These are phyloP conservation scores for Geophilus truncorum DNA, from an alignment of 2,888 invertebrate genomes.

Conservation along the genomic window DNA sequence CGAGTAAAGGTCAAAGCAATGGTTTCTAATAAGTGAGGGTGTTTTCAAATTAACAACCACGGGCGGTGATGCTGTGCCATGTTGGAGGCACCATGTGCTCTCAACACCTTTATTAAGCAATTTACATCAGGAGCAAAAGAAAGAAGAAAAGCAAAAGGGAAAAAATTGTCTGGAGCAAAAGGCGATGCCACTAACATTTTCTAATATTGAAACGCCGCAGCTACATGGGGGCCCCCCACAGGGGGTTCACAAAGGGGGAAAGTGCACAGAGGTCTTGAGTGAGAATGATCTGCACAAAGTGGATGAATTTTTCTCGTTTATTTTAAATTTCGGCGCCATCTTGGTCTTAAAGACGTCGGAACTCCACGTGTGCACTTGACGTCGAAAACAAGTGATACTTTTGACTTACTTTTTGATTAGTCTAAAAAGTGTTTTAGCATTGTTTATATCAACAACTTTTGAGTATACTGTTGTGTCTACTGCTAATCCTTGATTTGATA, in stretches of 20 bases:
- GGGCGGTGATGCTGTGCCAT: neutral
- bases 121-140: neutral
- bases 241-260: neutral
- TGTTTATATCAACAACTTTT: too few relatives aligned
- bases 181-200: neutral
- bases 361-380: too few relatives aligned
- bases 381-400: too few relatives aligned
- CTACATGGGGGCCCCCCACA: neutral
- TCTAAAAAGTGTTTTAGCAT: too few relatives aligned
- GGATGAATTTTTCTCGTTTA: neutral
- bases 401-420: too few relatives aligned
- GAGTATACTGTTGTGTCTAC: too few relatives aligned
- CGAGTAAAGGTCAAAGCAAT: constrained; percentile 30
- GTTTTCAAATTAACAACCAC: constrained; percentile 28
- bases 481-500: too few relatives aligned
- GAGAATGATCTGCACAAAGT: neutral
- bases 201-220: neutral
- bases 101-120: constrained; percentile 32
- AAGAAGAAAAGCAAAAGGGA: neutral
- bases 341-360: neutral
- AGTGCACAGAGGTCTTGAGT: neutral
- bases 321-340: neutral
- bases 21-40: constrained; percentile 30
- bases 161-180: neutral
- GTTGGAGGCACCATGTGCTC: constrained; percentile 1